Percentiles rank a stretch among this genome's conserved stretches.
Evolutionary conservation across 1,140 invertebrate genomes (phyloP).

Genomic region (Cylas formicarius): DNA sequence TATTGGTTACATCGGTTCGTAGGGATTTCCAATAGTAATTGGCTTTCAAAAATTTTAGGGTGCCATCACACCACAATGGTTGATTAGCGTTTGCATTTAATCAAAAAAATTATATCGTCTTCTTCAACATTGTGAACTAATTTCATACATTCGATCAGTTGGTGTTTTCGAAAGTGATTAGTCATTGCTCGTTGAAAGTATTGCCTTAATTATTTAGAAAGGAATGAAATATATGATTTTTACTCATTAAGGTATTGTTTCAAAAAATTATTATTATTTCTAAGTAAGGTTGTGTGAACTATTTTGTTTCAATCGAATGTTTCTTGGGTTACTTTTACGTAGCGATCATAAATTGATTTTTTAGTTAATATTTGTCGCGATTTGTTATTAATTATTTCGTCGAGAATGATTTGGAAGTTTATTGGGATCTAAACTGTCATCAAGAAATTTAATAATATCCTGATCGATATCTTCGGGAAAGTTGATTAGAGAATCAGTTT

Average conservation of each 20-base stretch:
- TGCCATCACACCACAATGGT: constrained; percentile 19
- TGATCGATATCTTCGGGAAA: constrained; percentile 6
- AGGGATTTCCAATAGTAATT: constrained; percentile 13
- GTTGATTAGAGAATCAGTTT: constrained; percentile 4
- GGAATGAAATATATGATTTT: neutral
- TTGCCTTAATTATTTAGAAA: constrained; percentile 1
- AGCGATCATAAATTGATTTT: no score
- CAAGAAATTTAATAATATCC: neutral
- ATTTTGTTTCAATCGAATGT: constrained; percentile 14
- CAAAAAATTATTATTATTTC: neutral
- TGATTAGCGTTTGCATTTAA: constrained; percentile 17
- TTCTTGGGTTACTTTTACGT: constrained; percentile 7
- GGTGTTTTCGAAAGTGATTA: no score
- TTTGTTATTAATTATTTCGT: constrained; percentile 17
- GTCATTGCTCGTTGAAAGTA: neutral
- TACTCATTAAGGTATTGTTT: neutral
- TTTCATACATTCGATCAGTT: no score
- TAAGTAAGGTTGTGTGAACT: no score
- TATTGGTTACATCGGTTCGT: constrained; percentile 11
- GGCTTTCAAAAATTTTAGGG: constrained; percentile 11
- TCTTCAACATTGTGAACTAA: constrained; percentile 1
- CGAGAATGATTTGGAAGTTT: constrained; percentile 5
- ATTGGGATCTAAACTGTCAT: neutral
- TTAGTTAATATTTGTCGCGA: constrained; percentile 6
- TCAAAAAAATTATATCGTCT: constrained; percentile 5